These are phyloP conservation scores for Hafferia zeledoni DNA, from an alignment of 2,797 vertebrate genomes.

Conservation along the genomic window DNA sequence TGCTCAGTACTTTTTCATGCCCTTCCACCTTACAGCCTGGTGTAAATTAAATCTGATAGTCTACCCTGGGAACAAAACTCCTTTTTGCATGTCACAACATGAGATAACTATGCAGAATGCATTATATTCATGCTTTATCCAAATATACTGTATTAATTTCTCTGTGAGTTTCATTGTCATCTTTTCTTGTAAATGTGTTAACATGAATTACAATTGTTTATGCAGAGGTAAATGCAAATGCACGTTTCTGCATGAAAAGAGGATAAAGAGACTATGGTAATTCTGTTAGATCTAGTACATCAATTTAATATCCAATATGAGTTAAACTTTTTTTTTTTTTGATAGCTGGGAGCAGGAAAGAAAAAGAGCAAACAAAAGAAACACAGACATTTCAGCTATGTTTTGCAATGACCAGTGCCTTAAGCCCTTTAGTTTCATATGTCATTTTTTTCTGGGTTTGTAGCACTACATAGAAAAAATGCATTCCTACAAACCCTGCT, in stretches of 20 bases:
- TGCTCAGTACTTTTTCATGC: background rate
- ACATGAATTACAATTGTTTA: background rate
- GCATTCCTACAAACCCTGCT: slow-evolving; percentile 36
- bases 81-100: background rate
- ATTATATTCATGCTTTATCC: background rate
- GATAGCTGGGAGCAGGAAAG: background rate
- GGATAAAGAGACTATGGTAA: background rate
- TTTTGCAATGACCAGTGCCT: slow-evolving; percentile 9
- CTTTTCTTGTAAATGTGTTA: background rate
- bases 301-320: background rate
- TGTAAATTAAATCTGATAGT: background rate
- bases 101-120: background rate
- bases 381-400: background rate
- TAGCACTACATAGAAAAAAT: background rate
- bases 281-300: background rate
- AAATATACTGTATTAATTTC: background rate
- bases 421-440: background rate
- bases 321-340: background rate
- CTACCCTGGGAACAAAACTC: background rate
- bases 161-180: background rate
- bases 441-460: background rate
- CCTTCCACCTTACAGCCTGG: background rate
- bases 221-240: background rate
- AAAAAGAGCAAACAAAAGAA: slow-evolving; percentile 7
- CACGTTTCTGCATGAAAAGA: background rate